Evolutionary conservation across 1,140 invertebrate genomes (phyloP).

Genomic region (Ostrea denselamellosa): DNA sequence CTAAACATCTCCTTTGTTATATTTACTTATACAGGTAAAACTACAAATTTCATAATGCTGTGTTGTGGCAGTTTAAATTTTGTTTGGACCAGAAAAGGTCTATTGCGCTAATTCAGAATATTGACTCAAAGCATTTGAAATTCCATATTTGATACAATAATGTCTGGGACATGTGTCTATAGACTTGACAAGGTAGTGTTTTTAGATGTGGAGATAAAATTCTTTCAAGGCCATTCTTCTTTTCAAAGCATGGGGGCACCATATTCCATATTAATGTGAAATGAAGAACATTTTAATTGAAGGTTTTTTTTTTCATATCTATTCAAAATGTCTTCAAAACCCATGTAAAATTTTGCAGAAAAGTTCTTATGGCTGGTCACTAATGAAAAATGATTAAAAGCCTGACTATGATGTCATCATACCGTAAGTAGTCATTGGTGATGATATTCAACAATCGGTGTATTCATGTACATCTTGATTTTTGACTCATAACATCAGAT

Average conservation of each 20-base stretch:
- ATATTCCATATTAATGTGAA: not conserved
- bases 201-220: slow-evolving; percentile 1
- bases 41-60: slow-evolving; percentile 1
- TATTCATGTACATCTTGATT: not conserved
- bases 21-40: not conserved
- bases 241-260: not conserved
- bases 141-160: not conserved
- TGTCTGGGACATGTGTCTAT: not conserved
- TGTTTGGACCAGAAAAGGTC: not conserved
- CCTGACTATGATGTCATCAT: too few relatives aligned
- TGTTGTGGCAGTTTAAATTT: not conserved
- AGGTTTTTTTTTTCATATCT: not conserved
- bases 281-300: not conserved
- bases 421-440: not conserved
- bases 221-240: not conserved
- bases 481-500: not conserved
- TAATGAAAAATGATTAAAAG: too few relatives aligned
- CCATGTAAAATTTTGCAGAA: not conserved
- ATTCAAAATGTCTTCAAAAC: too few relatives aligned
- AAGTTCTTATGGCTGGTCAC: not conserved
- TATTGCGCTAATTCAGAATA: not conserved
- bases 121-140: slow-evolving; percentile 1
- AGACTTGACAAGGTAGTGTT: not conserved
- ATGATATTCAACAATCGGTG: not conserved
- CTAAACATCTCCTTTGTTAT: not conserved